These are phyloP conservation scores for Serranus cabrilla DNA, from an alignment of 2,797 vertebrate genomes.

Conservation along the genomic window DNA sequence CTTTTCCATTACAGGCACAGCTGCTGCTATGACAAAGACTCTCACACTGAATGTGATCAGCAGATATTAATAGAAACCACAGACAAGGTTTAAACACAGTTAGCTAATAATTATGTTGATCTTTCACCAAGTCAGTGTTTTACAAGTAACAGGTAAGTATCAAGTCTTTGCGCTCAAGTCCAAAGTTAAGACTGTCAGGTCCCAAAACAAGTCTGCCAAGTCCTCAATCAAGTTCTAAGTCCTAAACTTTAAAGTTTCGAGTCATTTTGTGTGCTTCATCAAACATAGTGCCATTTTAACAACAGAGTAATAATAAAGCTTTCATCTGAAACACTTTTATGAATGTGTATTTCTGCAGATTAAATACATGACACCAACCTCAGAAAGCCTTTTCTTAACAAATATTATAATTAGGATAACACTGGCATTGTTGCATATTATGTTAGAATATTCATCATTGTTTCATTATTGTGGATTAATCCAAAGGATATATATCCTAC, in stretches of 20 bases:
- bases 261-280: too few relatives aligned
- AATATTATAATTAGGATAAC: not conserved
- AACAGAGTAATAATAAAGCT: too few relatives aligned
- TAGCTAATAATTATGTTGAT: not conserved
- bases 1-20: constrained; percentile 34
- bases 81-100: not conserved
- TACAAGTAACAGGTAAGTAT: too few relatives aligned
- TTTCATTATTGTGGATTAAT: not conserved
- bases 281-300: too few relatives aligned
- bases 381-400: too few relatives aligned
- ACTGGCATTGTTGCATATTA: not conserved
- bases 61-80: not conserved
- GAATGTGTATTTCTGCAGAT: not conserved
- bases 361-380: not conserved
- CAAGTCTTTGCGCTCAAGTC: too few relatives aligned
- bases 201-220: too few relatives aligned
- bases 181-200: too few relatives aligned
- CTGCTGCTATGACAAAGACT: constrained; percentile 43
- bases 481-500: not conserved
- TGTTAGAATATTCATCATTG: not conserved
- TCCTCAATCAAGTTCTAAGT: too few relatives aligned
- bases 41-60: not conserved
- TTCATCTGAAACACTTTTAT: too few relatives aligned
- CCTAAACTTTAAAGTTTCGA: too few relatives aligned
- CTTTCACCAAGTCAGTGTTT: too few relatives aligned